Evolutionary conservation across 2,888 invertebrate genomes (phyloP).

Genomic region (Diloba caeruleocephala): DNA sequence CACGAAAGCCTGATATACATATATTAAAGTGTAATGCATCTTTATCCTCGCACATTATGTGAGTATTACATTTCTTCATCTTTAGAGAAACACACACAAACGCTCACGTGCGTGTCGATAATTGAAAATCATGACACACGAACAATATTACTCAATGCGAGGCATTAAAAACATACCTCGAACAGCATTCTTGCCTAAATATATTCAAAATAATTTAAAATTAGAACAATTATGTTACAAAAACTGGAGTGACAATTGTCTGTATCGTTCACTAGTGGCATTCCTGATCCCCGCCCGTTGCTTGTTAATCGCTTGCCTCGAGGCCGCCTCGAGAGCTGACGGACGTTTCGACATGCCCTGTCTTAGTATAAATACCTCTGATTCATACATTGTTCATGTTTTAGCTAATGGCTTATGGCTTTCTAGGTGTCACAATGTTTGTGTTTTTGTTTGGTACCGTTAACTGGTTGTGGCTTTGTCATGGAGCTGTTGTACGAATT

Average conservation of each 20-base stretch:
- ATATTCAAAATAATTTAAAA: conserved; percentile 40
- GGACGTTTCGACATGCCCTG: conserved; percentile 79
- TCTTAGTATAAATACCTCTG: conserved; percentile 77
- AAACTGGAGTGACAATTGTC: conserved; percentile 35
- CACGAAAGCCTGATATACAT: conserved; percentile 47
- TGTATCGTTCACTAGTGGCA: conserved; percentile 46
- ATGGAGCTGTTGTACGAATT: conserved; percentile 18
- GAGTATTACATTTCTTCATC: conserved; percentile 37
- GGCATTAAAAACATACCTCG: not conserved
- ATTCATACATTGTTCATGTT: conserved; percentile 76
- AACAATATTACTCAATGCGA: not conserved
- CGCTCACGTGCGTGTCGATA: no score
- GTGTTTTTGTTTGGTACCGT: conserved; percentile 46
- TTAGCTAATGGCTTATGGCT: conserved; percentile 72
- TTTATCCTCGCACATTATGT: conserved; percentile 39
- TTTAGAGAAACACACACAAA: conserved; percentile 26
- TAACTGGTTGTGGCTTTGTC: conserved; percentile 34
- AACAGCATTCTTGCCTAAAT: conserved; percentile 19
- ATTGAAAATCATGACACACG: conserved; percentile 2
- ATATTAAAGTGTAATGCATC: conserved; percentile 46
- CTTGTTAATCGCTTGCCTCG: conserved; percentile 67
- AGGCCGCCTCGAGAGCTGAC: conserved; percentile 64
- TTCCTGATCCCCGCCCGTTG: conserved; percentile 61
- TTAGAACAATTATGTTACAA: conserved; percentile 49
- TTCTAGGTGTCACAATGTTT: conserved; percentile 64